Conservation (phyloP, 1,140 invertebrate species). For the Heliothis subflexa region DNA sequence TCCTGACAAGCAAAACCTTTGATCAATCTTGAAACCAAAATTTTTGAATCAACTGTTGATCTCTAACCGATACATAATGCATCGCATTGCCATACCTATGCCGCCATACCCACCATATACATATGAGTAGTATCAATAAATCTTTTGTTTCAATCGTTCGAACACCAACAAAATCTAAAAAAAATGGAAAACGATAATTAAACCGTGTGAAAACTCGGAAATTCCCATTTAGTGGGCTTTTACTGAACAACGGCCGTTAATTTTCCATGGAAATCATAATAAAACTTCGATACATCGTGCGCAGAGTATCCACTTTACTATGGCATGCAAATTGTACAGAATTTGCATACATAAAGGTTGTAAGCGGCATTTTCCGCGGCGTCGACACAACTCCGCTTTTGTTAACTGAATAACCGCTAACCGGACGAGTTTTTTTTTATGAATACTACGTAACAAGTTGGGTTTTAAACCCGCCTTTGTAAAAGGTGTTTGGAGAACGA, state of each 20-base stretch:
- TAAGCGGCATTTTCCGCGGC: conserved; percentile 19
- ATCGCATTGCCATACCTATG: too few species aligned
- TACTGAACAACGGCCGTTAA: conserved; percentile 26
- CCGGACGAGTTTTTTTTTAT: conserved; percentile 25
- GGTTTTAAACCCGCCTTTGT: background rate
- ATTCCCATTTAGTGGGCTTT: background rate
- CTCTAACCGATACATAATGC: too few species aligned
- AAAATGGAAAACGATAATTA: conserved; percentile 25
- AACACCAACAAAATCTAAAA: background rate
- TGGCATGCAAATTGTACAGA: conserved; percentile 26
- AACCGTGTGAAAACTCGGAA: conserved; percentile 3
- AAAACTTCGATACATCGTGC: conserved; percentile 15
- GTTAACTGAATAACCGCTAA: conserved; percentile 8
- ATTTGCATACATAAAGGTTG: conserved; percentile 35
- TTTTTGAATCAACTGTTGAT: too few species aligned
- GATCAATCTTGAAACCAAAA: too few species aligned
- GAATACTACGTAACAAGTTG: conserved; percentile 7
- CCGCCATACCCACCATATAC: too few species aligned
- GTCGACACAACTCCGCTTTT: conserved; percentile 19
- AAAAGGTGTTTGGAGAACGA: background rate
- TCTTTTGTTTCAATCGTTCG: background rate
- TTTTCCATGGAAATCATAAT: conserved; percentile 19
- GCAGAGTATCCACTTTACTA: conserved; percentile 11
- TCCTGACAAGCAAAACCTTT: too few species aligned
- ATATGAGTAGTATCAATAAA: background rate